These are phyloP conservation scores for Hyperopisus bebe DNA, from an alignment of 2,113 vertebrate species.

Conservation along the genomic window DNA sequence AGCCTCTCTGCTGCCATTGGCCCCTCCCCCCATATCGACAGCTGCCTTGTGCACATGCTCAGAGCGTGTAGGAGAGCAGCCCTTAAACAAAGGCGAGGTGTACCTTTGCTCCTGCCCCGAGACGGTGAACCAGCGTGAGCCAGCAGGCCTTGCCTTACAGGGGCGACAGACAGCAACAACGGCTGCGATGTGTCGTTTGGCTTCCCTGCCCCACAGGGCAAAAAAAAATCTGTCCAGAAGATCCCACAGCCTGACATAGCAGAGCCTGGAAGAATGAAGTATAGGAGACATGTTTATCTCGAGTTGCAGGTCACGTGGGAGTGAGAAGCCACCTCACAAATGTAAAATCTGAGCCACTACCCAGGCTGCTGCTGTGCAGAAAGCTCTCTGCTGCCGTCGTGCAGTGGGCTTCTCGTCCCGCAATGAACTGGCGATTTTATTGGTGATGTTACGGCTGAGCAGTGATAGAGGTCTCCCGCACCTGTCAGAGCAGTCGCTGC, in stretches of 20 bases:
- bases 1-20: not conserved
- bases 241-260: not conserved
- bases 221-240: not conserved
- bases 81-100: conserved; percentile 50
- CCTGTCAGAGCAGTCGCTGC: not conserved
- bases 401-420: not conserved
- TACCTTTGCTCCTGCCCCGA: conserved; percentile 25
- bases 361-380: not conserved
- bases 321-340: not conserved
- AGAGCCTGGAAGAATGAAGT: not conserved
- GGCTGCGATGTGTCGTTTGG: not conserved
- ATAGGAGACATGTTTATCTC: not conserved
- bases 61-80: conserved; percentile 55
- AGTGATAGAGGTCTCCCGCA: not conserved
- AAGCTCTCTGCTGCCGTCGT: not conserved
- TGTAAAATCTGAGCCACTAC: not conserved
- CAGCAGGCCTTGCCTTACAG: conserved; percentile 30
- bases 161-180: conserved; percentile 23
- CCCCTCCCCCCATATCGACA: conserved; percentile 34
- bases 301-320: not conserved
- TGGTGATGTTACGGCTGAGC: not conserved
- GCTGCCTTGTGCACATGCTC: conserved; percentile 51
- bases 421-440: not conserved
- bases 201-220: not conserved
- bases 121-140: not conserved